Conservation (phyloP, 2,797 vertebrate species). For the Sphenopsis melanotis region DNA sequence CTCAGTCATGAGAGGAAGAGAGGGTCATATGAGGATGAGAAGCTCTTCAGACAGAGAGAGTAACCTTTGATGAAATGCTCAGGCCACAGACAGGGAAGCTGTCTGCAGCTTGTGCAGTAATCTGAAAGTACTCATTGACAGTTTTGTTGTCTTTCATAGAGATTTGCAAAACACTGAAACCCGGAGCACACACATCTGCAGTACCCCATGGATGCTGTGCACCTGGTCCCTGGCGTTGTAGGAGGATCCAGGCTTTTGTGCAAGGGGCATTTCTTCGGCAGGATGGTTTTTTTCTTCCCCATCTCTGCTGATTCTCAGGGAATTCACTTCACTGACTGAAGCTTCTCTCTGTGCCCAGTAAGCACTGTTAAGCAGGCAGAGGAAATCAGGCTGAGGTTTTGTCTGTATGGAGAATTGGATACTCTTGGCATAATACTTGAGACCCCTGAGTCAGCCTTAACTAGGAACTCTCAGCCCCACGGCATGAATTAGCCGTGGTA, state of each 20-base stretch:
- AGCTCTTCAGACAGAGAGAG: background rate
- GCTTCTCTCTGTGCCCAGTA: background rate
- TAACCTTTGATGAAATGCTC: background rate
- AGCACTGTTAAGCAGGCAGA: background rate
- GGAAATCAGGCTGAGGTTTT: background rate
- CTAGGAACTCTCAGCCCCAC: fast-evolving
- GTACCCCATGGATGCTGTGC: background rate
- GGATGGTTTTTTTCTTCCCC: background rate
- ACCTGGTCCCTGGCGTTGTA: background rate
- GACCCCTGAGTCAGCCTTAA: background rate
- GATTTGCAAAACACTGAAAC: background rate
- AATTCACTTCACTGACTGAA: background rate
- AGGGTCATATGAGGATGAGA: background rate
- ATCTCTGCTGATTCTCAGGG: background rate
- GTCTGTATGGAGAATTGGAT: background rate
- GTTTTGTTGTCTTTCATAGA: background rate
- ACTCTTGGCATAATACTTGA: background rate
- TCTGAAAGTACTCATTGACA: background rate
- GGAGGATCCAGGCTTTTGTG: background rate
- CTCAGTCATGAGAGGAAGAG: background rate
- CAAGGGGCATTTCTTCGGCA: background rate
- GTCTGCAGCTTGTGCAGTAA: background rate
- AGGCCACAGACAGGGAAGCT: background rate
- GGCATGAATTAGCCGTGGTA: background rate
- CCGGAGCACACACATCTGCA: background rate